A percentile compares a stretch with the other conserved stretches of the same genome.
phyloP scores from a whole-genome alignment of 2,888 invertebrate species.

The Euproctis similis region DNA sequence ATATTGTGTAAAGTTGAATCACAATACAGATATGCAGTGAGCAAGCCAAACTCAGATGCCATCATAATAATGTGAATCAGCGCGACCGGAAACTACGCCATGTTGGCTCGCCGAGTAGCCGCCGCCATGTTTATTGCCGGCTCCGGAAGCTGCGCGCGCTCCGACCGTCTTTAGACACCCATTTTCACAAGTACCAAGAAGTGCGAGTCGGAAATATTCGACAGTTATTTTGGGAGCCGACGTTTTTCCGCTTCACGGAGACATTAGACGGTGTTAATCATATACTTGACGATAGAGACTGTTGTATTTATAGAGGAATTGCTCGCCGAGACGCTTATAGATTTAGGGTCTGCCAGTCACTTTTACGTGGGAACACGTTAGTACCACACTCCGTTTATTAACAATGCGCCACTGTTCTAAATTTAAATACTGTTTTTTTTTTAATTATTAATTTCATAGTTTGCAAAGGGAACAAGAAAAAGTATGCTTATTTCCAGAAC shows the following conservation, averaged over 20 bases:
- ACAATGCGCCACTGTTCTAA: conserved; percentile 9
- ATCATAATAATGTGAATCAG: conserved; percentile 60
- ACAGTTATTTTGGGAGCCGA: conserved; percentile 60
- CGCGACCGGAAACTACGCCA: conserved; percentile 71
- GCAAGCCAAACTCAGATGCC: conserved; percentile 58
- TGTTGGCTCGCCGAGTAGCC: conserved; percentile 67
- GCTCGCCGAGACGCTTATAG: conserved; percentile 44
- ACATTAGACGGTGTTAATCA: conserved; percentile 65
- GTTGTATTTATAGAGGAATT: conserved; percentile 60
- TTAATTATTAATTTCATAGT: no score
- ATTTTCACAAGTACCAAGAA: conserved; percentile 60
- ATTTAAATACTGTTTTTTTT: no score
- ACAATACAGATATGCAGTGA: conserved; percentile 68
- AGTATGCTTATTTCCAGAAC: no score
- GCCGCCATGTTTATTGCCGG: conserved; percentile 69
- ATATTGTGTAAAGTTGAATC: conserved; percentile 68
- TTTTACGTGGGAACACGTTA: conserved; percentile 36
- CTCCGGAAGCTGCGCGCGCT: conserved; percentile 74
- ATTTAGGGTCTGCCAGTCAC: conserved; percentile 51
- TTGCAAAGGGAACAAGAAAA: no score
- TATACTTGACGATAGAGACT: conserved; percentile 54
- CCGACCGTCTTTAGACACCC: conserved; percentile 63
- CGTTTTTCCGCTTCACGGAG: conserved; percentile 70
- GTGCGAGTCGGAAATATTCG: conserved; percentile 68
- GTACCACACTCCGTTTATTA: conserved; percentile 15